Evolutionary conservation across 2,888 invertebrate genomes (phyloP).

Genomic region (Merodon equestris): DNA sequence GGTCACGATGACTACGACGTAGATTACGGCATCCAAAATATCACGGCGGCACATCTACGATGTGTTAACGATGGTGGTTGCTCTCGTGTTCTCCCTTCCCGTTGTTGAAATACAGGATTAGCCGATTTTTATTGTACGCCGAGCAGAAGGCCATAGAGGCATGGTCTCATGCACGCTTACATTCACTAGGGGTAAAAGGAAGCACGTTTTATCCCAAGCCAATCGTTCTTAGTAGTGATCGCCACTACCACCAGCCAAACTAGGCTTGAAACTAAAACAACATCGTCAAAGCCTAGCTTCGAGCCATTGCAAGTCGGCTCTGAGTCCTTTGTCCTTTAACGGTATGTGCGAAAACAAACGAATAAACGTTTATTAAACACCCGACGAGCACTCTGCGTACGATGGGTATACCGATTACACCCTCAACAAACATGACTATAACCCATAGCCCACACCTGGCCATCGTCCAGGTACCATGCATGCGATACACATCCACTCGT

Average conservation of each 20-base stretch:
- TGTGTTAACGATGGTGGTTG: slow-evolving; percentile 53
- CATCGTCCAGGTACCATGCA: slow-evolving; percentile 7
- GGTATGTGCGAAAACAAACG: slow-evolving; percentile 46
- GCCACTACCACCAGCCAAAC: no score
- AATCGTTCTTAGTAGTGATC: no score
- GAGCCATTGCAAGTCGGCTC: no score
- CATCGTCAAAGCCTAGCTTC: no score
- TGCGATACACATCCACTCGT: neutral
- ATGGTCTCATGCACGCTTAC: slow-evolving; percentile 16
- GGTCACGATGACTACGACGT: slow-evolving; percentile 64
- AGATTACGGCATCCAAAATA: slow-evolving; percentile 70
- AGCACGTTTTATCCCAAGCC: no score
- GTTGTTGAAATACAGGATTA: slow-evolving; percentile 38
- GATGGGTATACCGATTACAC: slow-evolving; percentile 29
- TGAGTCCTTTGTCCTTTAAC: no score
- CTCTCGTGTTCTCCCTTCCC: slow-evolving; percentile 13
- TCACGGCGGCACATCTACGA: slow-evolving; percentile 46
- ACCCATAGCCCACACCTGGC: slow-evolving; percentile 59
- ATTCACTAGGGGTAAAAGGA: no score
- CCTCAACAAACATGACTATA: slow-evolving; percentile 58
- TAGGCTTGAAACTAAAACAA: no score
- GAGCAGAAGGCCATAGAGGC: slow-evolving; percentile 18
- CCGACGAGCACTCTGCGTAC: slow-evolving; percentile 21
- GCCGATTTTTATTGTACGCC: slow-evolving; percentile 9
- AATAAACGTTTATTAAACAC: slow-evolving; percentile 60